Evolutionary conservation across 1,140 invertebrate species (phyloP).

Genomic region (Drosophila neocordata): DNA sequence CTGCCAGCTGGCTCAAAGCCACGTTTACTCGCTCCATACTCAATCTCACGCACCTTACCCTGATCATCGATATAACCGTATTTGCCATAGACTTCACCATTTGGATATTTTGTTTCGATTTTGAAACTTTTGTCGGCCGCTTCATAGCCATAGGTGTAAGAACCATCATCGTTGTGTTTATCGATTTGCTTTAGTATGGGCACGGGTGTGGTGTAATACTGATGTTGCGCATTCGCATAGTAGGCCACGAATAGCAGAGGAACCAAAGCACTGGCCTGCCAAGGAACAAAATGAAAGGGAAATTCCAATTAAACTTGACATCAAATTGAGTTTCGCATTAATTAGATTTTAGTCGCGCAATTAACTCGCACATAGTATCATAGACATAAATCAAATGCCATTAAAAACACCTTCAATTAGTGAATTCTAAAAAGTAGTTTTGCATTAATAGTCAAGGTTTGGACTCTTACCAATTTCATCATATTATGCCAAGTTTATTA

Average conservation of each 20-base stretch:
- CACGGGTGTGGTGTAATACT: conserved; percentile 86
- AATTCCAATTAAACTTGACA: conserved; percentile 19
- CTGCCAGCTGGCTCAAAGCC: conserved; percentile 92
- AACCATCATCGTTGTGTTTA: conserved; percentile 93
- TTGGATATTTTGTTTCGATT: conserved; percentile 93
- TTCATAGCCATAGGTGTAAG: conserved; percentile 94
- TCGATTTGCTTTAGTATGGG: conserved; percentile 94
- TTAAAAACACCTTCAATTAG: conserved; percentile 40
- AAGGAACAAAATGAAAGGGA: conserved; percentile 2
- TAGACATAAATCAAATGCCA: conserved; percentile 40
- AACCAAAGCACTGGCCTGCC: conserved; percentile 15
- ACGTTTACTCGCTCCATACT: conserved; percentile 93
- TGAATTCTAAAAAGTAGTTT: conserved; percentile 37
- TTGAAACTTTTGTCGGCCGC: conserved; percentile 95
- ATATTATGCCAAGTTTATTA: conserved; percentile 28
- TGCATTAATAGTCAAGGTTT: conserved; percentile 33
- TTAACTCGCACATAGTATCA: conserved; percentile 52
- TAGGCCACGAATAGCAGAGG: conserved; percentile 44
- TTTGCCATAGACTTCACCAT: conserved; percentile 90
- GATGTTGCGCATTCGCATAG: conserved; percentile 68
- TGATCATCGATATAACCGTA: conserved; percentile 89
- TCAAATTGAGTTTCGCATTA: conserved; percentile 20
- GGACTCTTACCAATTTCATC: conserved; percentile 63
- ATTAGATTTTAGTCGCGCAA: conserved; percentile 44
- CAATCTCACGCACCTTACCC: conserved; percentile 90